Base-by-base conservation (phyloP, 2,797 vertebrate genomes). In the Tinamus major region DNA sequence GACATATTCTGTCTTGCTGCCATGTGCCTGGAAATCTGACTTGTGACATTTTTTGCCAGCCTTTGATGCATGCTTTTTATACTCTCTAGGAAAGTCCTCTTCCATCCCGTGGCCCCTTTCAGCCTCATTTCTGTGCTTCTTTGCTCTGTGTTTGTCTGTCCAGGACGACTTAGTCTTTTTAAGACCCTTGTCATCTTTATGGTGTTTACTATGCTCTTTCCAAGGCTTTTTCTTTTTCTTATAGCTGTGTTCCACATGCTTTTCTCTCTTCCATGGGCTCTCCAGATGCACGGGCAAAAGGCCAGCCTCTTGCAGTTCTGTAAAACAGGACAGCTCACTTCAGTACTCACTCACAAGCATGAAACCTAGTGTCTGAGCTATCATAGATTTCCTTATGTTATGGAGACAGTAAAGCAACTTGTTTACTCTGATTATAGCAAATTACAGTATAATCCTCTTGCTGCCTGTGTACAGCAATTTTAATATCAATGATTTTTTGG, bases 281-380 rank as follows among this genome's bases (percentile, higher is more conserved):
- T 92, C 90, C 11, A 92, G 11, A 56, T 92, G 82, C 3, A 85
- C 82, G 1, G 97, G 97, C 74, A 98, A 92, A 59, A 97, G 94
- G n/a, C 97, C 97, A 11, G 95, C 97, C 75, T 97, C 97, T 85
- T 97, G 95, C 44, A 98, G 96, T 63, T 98, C 98, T 98, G 96
- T 27, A 96, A 97, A 94, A 96, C 17, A 96, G 16, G 96, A 56
- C 2, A 17, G 53, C 53, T 93, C 42, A 35, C 39, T 82, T 94
- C 39, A 63, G 8, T 9, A 64, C 1, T 15, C 33, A 16, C 0
- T 4, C 29, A 42, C 48, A 33, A 10, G 23, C 10, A 20, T 23
- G 29, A n/a, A 65, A 53, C 9, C 21, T 29, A 12, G 10, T 3
- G 4, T 14, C 21, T 0, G 0, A 65, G n/a, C 29, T 35, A 53